phyloP scores from a whole-genome alignment of 2,113 vertebrate genomes.

The Nanorana parkeri region DNA sequence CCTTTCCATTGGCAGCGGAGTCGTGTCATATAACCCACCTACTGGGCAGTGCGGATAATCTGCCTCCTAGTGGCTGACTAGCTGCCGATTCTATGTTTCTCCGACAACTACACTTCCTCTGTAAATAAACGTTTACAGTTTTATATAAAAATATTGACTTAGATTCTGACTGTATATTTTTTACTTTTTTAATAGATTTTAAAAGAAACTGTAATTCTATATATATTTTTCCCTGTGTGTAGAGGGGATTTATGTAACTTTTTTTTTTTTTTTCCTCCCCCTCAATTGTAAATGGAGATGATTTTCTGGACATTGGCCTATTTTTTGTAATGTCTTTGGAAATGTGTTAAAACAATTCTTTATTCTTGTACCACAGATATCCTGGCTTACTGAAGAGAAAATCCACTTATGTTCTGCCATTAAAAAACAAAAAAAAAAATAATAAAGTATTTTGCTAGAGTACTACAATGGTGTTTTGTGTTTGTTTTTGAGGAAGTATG shows the following conservation, averaged over 20 bases:
- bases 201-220: slow-evolving; percentile 79
- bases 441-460: slow-evolving; percentile 84
- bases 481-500: not conserved
- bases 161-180: slow-evolving; percentile 88
- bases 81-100: slow-evolving; percentile 78
- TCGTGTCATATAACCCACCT: not conserved
- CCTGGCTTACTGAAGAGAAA: slow-evolving; percentile 69
- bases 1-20: not conserved
- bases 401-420: slow-evolving; percentile 80
- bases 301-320: slow-evolving; percentile 75
- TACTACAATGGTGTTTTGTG: slow-evolving; percentile 67
- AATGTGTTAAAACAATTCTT: slow-evolving; percentile 78
- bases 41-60: slow-evolving; percentile 37
- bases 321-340: slow-evolving; percentile 68
- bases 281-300: slow-evolving; percentile 75
- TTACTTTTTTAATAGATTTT: slow-evolving; percentile 86
- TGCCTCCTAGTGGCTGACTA: slow-evolving; percentile 72
- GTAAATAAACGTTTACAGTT: slow-evolving; percentile 90
- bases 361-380: slow-evolving; percentile 77
- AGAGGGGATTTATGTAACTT: slow-evolving; percentile 71
- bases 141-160: slow-evolving; percentile 80
- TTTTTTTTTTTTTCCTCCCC: slow-evolving; percentile 9
- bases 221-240: slow-evolving; percentile 76
- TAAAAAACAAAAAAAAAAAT: slow-evolving; percentile 75
- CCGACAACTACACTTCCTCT: slow-evolving; percentile 80